A percentile compares a stretch with the other conserved stretches of the same genome.
Evolutionary conservation across 1,140 invertebrate genomes (phyloP).

Genomic region (Augochlora pura): DNA sequence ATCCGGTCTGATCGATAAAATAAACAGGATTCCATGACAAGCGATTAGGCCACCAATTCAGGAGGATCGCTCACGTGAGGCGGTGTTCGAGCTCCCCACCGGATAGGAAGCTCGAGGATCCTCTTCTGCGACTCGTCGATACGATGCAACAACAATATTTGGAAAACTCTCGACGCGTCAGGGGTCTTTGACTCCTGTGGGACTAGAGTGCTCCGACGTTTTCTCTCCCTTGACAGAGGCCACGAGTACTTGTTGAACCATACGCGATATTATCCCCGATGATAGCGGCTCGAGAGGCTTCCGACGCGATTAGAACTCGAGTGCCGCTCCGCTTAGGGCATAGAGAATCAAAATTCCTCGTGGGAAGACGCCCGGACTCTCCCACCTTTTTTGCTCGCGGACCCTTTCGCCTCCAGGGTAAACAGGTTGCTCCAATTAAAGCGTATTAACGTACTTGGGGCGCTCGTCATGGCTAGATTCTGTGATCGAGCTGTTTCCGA

Average conservation of each 20-base stretch:
- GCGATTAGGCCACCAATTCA: slow-evolving; percentile 65
- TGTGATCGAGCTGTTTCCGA: too few relatives aligned
- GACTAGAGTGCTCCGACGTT: slow-evolving; percentile 50
- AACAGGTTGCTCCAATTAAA: background rate
- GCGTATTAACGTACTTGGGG: too few relatives aligned
- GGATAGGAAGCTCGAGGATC: slow-evolving; percentile 60
- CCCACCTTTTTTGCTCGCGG: background rate
- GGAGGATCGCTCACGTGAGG: slow-evolving; percentile 20
- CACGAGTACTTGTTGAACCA: slow-evolving; percentile 60
- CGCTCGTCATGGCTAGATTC: too few relatives aligned
- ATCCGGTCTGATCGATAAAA: slow-evolving; percentile 57
- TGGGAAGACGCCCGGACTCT: slow-evolving; percentile 20
- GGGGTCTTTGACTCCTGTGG: slow-evolving; percentile 67
- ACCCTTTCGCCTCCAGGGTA: background rate
- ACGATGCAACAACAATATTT: slow-evolving; percentile 71
- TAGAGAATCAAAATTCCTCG: slow-evolving; percentile 27
- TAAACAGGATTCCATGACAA: slow-evolving; percentile 60
- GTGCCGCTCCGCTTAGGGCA: slow-evolving; percentile 12
- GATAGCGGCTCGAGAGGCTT: slow-evolving; percentile 61
- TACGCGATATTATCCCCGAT: slow-evolving; percentile 59
- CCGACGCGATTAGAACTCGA: slow-evolving; percentile 48
- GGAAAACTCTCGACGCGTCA: slow-evolving; percentile 62
- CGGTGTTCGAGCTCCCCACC: slow-evolving; percentile 52
- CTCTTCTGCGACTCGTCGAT: slow-evolving; percentile 47
- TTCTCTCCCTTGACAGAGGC: slow-evolving; percentile 52